phyloP scores from a whole-genome alignment of 2,888 invertebrate genomes.

The Odontocolon sp. region DNA sequence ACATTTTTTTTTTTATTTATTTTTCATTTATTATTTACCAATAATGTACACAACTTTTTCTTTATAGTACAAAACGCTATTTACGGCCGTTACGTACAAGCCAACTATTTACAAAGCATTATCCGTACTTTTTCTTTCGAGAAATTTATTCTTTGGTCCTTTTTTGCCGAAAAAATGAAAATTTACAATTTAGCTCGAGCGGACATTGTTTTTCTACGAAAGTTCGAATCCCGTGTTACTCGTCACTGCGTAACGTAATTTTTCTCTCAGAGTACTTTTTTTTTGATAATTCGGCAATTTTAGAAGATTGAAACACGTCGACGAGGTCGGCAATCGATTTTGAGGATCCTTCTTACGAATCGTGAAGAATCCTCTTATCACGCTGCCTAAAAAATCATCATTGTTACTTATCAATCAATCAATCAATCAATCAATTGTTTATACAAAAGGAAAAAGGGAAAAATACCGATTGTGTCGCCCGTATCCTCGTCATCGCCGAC shows the following conservation, averaged over 20 bases:
- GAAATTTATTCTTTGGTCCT: constrained; percentile 57
- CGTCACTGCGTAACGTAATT: constrained; percentile 97
- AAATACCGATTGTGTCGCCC: constrained; percentile 92
- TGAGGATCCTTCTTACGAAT: constrained; percentile 97
- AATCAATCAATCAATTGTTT: background rate
- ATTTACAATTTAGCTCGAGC: background rate
- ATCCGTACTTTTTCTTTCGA: constrained; percentile 43
- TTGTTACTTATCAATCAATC: too few relatives aligned
- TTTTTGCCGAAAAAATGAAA: constrained; percentile 11
- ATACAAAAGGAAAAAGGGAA: too few relatives aligned
- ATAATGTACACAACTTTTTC: constrained; percentile 63
- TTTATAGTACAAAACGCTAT: constrained; percentile 52
- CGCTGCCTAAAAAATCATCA: constrained; percentile 89
- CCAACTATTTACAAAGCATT: constrained; percentile 69
- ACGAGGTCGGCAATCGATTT: constrained; percentile 98
- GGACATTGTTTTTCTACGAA: constrained; percentile 84
- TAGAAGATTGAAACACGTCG: constrained; percentile 98
- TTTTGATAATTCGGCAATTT: constrained; percentile 99
- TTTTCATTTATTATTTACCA: constrained; percentile 38
- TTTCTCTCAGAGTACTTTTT: constrained; percentile 96
- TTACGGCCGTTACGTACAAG: constrained; percentile 56
- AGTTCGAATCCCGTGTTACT: constrained; percentile 99
- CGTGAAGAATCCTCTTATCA: constrained; percentile 98
- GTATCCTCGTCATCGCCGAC: constrained; percentile 98
- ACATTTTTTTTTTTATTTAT: background rate